These are phyloP conservation scores for Oncorhynchus kisutch DNA, from an alignment of 2,113 vertebrate species.

Conservation along the genomic window DNA sequence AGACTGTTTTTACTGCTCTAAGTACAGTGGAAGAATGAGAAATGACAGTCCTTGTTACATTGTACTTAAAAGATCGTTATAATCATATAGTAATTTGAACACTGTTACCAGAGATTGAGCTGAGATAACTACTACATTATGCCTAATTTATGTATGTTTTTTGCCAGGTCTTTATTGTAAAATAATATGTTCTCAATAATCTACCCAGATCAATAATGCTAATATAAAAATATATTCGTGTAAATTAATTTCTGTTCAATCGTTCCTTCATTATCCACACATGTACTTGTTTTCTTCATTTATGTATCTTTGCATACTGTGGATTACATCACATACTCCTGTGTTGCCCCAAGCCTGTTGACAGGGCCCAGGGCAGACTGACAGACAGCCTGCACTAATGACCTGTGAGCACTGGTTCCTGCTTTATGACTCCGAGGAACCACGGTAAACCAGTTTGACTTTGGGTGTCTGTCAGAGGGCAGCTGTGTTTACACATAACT, in stretches of 20 bases:
- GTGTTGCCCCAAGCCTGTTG: conserved; percentile 55
- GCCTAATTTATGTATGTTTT: too few species aligned
- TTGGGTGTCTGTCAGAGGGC: conserved; percentile 62
- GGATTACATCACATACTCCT: conserved; percentile 61
- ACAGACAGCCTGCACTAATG: conserved; percentile 50
- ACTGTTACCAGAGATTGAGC: too few species aligned
- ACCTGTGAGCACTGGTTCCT: conserved; percentile 59
- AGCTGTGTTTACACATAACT: conserved; percentile 66
- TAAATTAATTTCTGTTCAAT: neutral
- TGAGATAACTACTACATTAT: too few species aligned
- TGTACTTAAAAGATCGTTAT: too few species aligned
- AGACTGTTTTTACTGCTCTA: too few species aligned
- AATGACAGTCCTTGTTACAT: too few species aligned
- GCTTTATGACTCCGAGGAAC: conserved; percentile 49
- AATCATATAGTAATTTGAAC: too few species aligned
- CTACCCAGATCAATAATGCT: too few species aligned
- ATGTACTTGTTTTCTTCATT: conserved; percentile 36
- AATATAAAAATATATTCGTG: too few species aligned
- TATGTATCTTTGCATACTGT: conserved; percentile 49
- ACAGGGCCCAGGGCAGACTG: conserved; percentile 33
- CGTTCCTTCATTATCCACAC: neutral
- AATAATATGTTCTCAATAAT: too few species aligned
- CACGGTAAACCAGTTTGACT: conserved; percentile 68
- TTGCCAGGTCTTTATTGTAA: too few species aligned
- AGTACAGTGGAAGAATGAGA: too few species aligned